Evolutionary conservation across 2,113 vertebrate species (phyloP).

Genomic region (Meriones unguiculatus): DNA sequence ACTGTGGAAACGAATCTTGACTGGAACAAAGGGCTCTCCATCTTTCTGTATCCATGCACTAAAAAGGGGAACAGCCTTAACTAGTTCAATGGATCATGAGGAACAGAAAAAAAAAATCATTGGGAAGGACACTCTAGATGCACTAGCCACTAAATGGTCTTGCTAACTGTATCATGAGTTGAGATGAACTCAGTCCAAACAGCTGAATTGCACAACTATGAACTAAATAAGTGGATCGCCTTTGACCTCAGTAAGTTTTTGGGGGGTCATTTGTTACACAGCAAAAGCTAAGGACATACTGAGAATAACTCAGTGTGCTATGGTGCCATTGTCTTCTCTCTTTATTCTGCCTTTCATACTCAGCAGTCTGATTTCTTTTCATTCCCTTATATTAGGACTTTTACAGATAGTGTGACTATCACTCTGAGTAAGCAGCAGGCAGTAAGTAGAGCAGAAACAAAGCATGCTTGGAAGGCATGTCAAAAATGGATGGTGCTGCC

Average conservation of each 20-base stretch:
- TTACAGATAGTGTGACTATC: constrained; percentile 42
- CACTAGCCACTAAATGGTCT: neutral
- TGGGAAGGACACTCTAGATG: neutral
- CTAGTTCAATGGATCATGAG: neutral
- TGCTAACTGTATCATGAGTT: neutral
- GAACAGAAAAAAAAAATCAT: neutral
- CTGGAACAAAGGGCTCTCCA: neutral
- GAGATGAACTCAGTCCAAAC: neutral
- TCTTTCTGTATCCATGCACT: neutral
- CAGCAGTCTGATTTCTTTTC: constrained; percentile 35
- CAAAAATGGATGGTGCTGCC: constrained; percentile 53
- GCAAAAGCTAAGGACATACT: constrained; percentile 34
- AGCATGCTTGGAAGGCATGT: constrained; percentile 29
- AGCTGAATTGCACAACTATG: neutral
- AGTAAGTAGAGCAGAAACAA: constrained; percentile 74
- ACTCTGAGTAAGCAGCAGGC: constrained; percentile 63
- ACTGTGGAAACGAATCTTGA: neutral
- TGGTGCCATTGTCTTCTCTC: neutral
- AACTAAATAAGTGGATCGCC: constrained; percentile 12
- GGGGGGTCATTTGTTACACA: constrained; percentile 27
- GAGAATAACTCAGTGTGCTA: neutral
- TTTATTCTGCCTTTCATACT: neutral
- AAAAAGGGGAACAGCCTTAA: neutral
- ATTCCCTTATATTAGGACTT: constrained; percentile 25
- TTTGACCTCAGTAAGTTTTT: neutral